These are phyloP conservation scores for Linepithema humile DNA, from an alignment of 1,140 invertebrate species.

Conservation along the genomic window DNA sequence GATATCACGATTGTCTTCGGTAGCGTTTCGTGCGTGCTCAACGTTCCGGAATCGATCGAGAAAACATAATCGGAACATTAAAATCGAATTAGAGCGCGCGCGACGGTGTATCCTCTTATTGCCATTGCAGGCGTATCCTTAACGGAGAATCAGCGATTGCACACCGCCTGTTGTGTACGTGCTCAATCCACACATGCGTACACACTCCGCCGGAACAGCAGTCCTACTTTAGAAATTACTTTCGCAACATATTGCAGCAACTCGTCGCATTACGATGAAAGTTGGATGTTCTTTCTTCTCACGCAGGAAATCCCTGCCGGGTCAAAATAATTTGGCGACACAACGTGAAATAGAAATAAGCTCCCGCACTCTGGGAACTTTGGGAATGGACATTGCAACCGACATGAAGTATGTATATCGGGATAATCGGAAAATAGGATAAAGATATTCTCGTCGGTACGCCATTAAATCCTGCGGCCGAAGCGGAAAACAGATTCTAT, in stretches of 20 bases:
- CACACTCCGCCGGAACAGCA: background rate
- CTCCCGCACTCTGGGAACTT: constrained; percentile 31
- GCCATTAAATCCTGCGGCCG: background rate
- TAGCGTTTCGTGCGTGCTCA: constrained; percentile 22
- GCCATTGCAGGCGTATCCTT: background rate
- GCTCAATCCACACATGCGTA: background rate
- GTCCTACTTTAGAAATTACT: constrained; percentile 55
- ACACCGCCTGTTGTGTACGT: background rate
- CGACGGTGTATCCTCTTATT: constrained; percentile 23
- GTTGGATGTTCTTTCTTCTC: constrained; percentile 40
- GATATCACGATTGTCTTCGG: constrained; percentile 52
- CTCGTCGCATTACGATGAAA: constrained; percentile 54
- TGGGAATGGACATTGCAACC: constrained; percentile 12
- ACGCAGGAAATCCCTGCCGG: constrained; percentile 34
- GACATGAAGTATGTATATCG: background rate
- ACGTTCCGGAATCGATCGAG: constrained; percentile 34
- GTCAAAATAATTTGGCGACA: constrained; percentile 48
- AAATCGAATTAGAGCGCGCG: constrained; percentile 19
- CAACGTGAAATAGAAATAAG: constrained; percentile 52
- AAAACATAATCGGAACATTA: constrained; percentile 34
- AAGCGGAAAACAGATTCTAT: background rate
- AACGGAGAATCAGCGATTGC: constrained; percentile 22
- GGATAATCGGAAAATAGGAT: constrained; percentile 24
- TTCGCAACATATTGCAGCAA: constrained; percentile 55
- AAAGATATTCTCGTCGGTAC: constrained; percentile 21